Evolutionary conservation across 2,113 vertebrate genomes (phyloP).

Genomic region (Panthera uncia): DNA sequence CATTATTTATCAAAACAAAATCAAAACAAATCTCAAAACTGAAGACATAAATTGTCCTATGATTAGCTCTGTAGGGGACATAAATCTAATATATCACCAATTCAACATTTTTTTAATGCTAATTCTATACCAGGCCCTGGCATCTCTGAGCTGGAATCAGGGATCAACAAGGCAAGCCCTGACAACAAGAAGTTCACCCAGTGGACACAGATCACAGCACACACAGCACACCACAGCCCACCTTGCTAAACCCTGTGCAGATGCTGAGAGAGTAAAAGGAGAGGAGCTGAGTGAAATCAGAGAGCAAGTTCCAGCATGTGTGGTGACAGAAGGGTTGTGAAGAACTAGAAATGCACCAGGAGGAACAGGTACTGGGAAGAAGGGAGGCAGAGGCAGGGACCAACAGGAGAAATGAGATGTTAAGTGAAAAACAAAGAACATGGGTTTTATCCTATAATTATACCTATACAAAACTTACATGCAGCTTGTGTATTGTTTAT

Average conservation of each 20-base stretch:
- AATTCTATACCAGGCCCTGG: background rate
- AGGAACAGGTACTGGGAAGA: background rate
- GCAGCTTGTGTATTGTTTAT: background rate
- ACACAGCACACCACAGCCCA: background rate
- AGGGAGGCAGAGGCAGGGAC: background rate
- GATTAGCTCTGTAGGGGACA: background rate
- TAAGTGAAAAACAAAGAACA: background rate
- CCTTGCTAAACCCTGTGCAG: background rate
- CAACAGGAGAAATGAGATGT: background rate
- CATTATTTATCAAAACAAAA: constrained; percentile 15
- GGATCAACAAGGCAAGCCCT: background rate
- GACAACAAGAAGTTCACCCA: background rate
- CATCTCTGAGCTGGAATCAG: background rate
- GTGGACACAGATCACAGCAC: background rate
- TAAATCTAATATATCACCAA: background rate
- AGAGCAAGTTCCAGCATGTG: background rate
- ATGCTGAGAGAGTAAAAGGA: background rate
- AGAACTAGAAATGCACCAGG: background rate
- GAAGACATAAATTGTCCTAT: background rate
- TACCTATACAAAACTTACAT: background rate
- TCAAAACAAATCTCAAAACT: background rate
- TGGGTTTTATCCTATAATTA: background rate
- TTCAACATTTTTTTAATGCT: background rate
- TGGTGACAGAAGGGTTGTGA: background rate
- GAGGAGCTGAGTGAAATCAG: background rate